phyloP scores from a whole-genome alignment of 1,140 invertebrate genomes.

The Drosophila hydei region DNA sequence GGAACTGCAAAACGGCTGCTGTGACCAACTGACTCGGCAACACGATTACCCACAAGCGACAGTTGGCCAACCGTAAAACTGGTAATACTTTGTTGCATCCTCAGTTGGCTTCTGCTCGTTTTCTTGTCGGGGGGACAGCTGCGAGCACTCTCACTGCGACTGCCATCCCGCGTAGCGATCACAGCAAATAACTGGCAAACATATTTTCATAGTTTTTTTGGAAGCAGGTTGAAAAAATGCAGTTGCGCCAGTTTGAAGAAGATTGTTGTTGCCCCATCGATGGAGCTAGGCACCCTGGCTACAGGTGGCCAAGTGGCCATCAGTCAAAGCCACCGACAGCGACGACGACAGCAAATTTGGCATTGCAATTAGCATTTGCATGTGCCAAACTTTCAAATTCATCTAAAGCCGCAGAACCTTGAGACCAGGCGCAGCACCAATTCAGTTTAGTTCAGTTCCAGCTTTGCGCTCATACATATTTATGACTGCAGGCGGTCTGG shows the following conservation, averaged over 20 bases:
- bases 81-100: conserved; percentile 29
- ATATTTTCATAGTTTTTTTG: conserved; percentile 26
- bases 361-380: conserved; percentile 68
- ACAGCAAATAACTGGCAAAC: conserved; percentile 57
- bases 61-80: conserved; percentile 40
- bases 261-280: conserved; percentile 35
- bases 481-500: conserved; percentile 56
- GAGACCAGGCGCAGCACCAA: conserved; percentile 41
- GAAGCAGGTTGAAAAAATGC: conserved; percentile 44
- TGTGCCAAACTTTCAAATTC: conserved; percentile 66
- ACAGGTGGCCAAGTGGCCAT: conserved; percentile 46
- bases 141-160: conserved; percentile 61
- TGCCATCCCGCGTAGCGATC: conserved; percentile 51
- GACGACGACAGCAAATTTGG: conserved; percentile 27
- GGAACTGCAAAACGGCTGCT: conserved; percentile 17
- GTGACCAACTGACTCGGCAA: conserved; percentile 61
- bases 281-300: conserved; percentile 17
- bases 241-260: conserved; percentile 57
- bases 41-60: conserved; percentile 67
- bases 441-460: conserved; percentile 1
- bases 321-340: conserved; percentile 54
- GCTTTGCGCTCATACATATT: conserved; percentile 50
- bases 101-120: conserved; percentile 28
- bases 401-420: conserved; percentile 57
- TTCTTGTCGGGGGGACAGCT: conserved; percentile 12